Base-by-base conservation (phyloP, 2,113 vertebrate species). In the Geothlypis trichas region DNA sequence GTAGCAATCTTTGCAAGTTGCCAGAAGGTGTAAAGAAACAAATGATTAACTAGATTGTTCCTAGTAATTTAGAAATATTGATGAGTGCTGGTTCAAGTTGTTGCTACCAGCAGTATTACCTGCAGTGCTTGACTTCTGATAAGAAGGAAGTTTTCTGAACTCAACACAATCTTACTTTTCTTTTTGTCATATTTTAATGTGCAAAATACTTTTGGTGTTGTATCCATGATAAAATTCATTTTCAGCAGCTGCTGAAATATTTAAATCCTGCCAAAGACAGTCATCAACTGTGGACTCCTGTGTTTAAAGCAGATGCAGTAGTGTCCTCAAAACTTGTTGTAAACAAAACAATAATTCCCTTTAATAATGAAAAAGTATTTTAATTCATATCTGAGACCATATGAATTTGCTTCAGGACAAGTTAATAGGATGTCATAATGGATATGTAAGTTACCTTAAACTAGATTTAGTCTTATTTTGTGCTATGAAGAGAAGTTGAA, bases 11-110 rank as follows among this genome's bases (percentile, higher is more conserved):
- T 80, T 83, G 66, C 83, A 92, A 92, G 85, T 93, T 96, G 83
- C 88, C 88, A 93, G 79, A 77, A 93, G 90, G 72, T 80, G 82
- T 84, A 81, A 91, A 86, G 92, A 84, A 88, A 80, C 76, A 80
- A 93, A 96, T 95, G 30, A 96, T 95, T 97, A 97, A 68, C 94
- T 81, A 90, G 63, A n/a, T 66, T 86, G 78, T 93, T 85, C 88
- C 76, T 83, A 74, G 88, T 94, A 80, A 92, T 94, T 90, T 92
- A 92, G 85, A 94, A 90, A 89, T 86, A 88, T 44, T 44, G 63
- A 86, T 92, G 51, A 63, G 10, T 85, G 44, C 82, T 65, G n/a
- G 61, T 69, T 87, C 67, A 92, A 22, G 46, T 66, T 65, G n/a
- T 52, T 52, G 44, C 44, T 88, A 54, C 41, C 55, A 72, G 41